Conservation (phyloP, 2,888 invertebrate species). For the Leucophenga maculata region DNA sequence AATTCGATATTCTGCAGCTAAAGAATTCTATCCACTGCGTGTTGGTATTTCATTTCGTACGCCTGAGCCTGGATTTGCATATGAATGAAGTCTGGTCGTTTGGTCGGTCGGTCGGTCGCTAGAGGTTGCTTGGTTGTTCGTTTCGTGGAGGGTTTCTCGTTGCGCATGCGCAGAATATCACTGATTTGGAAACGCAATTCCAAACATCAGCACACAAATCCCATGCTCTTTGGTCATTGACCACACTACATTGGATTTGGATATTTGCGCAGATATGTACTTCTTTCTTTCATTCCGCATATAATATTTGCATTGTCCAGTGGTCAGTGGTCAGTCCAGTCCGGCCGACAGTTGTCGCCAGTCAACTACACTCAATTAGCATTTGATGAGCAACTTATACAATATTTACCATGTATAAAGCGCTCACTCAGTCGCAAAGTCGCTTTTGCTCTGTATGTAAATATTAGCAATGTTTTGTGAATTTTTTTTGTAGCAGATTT, state of each 20-base stretch:
- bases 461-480: neutral
- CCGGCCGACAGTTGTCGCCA: slow-evolving; percentile 27
- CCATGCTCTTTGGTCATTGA: slow-evolving; percentile 32
- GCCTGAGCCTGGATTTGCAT: slow-evolving; percentile 57
- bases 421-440: slow-evolving; percentile 38
- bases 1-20: slow-evolving; percentile 56
- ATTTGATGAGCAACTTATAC: slow-evolving; percentile 51
- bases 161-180: slow-evolving; percentile 45
- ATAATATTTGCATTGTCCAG: slow-evolving; percentile 17
- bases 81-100: slow-evolving; percentile 53
- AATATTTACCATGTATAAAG: slow-evolving; percentile 1
- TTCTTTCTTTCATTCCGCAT: no score
- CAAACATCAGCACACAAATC: slow-evolving; percentile 37
- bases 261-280: slow-evolving; percentile 4
- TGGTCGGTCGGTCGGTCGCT: no score
- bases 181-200: slow-evolving; percentile 52
- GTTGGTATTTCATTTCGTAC: slow-evolving; percentile 63
- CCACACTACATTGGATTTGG: slow-evolving; percentile 24
- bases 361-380: slow-evolving; percentile 52
- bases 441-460: neutral
- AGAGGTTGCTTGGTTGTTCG: slow-evolving; percentile 31
- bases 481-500: neutral
- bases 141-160: neutral
- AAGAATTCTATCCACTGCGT: slow-evolving; percentile 37
- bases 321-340: no score